These are phyloP conservation scores for Nyctalus aviator DNA, from an alignment of 2,797 vertebrate genomes.

Conservation along the genomic window DNA sequence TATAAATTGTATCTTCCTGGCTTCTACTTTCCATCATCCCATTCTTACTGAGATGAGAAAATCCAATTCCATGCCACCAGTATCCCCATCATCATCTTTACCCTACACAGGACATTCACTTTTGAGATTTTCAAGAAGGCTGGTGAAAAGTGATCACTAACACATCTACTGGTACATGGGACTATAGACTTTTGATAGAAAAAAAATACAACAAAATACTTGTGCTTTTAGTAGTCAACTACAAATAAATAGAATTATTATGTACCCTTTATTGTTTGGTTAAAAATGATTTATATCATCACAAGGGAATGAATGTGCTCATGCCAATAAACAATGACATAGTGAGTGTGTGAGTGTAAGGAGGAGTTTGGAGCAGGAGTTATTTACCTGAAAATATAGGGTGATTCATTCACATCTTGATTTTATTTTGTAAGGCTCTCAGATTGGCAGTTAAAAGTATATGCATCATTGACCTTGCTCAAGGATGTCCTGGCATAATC, in stretches of 20 bases:
- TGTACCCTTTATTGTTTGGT: not conserved
- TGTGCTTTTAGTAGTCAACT: not conserved
- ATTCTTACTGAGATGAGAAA: not conserved
- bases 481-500: not conserved
- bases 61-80: not conserved
- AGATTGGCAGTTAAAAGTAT: not conserved
- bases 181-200: not conserved
- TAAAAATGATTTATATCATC: not conserved
- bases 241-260: not conserved
- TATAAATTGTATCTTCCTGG: not conserved
- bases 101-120: not conserved
- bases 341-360: not conserved
- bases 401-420: not conserved
- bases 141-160: not conserved
- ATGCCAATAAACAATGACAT: not conserved
- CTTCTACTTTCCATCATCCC: not conserved
- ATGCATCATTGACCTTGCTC: not conserved
- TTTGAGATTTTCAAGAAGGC: slow-evolving; percentile 7
- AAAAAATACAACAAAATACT: not conserved
- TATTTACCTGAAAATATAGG: not conserved
- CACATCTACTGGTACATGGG: not conserved
- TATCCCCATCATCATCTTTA: not conserved
- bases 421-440: not conserved
- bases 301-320: not conserved
- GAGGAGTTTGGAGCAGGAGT: not conserved